These are phyloP conservation scores for Malurus elegans DNA, from an alignment of 2,113 vertebrate species.

Conservation along the genomic window DNA sequence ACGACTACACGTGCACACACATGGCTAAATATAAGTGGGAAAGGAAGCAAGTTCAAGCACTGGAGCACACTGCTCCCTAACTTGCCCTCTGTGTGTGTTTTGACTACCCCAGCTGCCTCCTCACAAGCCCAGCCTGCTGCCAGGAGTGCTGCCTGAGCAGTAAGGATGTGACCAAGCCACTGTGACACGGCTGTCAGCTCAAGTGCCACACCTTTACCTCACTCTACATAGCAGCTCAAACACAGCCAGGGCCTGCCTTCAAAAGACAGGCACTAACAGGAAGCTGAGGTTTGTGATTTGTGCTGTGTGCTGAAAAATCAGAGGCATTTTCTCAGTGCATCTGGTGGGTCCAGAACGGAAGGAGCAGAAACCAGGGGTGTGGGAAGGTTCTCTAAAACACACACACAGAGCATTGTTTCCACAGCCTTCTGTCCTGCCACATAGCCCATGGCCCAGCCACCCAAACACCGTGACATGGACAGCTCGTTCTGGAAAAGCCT, in stretches of 20 bases:
- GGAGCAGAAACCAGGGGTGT: not conserved
- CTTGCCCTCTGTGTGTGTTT: not conserved
- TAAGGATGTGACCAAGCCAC: not conserved
- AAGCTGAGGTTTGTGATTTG: not conserved
- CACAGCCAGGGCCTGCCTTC: not conserved
- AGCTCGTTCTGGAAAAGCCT: not conserved
- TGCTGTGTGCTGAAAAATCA: accelerated
- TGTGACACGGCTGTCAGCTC: accelerated
- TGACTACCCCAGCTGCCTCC: not conserved
- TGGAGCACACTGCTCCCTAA: not conserved
- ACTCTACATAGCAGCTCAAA: not conserved
- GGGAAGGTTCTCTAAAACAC: not conserved
- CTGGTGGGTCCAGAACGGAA: not conserved
- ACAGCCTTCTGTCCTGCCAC: not conserved
- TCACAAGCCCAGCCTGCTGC: not conserved
- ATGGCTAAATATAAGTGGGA: not conserved
- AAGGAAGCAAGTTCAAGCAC: not conserved
- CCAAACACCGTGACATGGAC: not conserved
- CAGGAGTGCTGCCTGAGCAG: not conserved
- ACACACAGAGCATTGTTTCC: not conserved
- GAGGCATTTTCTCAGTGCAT: not conserved
- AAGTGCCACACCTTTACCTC: not conserved
- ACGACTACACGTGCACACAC: not conserved
- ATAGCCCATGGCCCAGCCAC: not conserved
- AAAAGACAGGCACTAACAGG: not conserved